Conservation (phyloP, 2,113 vertebrate genomes). For the Podarcis raffonei region DNA sequence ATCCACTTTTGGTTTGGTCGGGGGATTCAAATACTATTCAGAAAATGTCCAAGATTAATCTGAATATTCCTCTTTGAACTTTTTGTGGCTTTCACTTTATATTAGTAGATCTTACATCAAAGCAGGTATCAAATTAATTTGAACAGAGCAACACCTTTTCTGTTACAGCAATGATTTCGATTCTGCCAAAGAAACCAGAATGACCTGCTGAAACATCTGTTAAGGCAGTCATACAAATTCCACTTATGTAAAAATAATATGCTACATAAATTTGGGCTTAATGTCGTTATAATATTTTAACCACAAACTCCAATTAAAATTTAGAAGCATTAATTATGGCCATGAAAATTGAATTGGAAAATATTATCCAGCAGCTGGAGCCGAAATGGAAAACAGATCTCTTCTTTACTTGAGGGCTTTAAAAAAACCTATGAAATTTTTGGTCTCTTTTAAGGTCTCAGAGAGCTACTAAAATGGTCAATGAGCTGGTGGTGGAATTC, state of each 20-base stretch:
- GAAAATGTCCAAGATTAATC: background rate
- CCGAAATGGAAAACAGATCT: conserved; percentile 37
- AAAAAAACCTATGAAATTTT: conserved; percentile 24
- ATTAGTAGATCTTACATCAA: conserved; percentile 22
- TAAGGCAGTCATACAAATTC: conserved; percentile 45
- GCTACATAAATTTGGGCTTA: conserved; percentile 42
- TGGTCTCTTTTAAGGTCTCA: conserved; percentile 16
- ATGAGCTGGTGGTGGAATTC: background rate
- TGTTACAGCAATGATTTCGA: conserved; percentile 32
- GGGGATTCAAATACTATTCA: conserved; percentile 3
- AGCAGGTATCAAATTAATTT: conserved; percentile 17
- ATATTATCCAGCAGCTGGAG: conserved; percentile 48
- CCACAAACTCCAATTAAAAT: conserved; percentile 54
- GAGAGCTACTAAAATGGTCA: conserved; percentile 13
- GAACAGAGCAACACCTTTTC: conserved; percentile 18
- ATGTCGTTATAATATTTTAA: conserved; percentile 21
- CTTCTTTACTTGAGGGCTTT: conserved; percentile 37
- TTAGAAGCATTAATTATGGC: conserved; percentile 56
- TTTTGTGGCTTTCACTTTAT: conserved; percentile 22
- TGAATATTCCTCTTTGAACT: background rate
- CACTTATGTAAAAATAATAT: conserved; percentile 50
- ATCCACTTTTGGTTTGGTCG: background rate
- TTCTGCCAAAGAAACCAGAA: conserved; percentile 28
- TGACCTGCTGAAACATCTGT: conserved; percentile 49
- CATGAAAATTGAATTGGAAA: conserved; percentile 58